Base-by-base conservation (phyloP, 2,888 invertebrate genomes). In the Polymixis flavicincta region DNA sequence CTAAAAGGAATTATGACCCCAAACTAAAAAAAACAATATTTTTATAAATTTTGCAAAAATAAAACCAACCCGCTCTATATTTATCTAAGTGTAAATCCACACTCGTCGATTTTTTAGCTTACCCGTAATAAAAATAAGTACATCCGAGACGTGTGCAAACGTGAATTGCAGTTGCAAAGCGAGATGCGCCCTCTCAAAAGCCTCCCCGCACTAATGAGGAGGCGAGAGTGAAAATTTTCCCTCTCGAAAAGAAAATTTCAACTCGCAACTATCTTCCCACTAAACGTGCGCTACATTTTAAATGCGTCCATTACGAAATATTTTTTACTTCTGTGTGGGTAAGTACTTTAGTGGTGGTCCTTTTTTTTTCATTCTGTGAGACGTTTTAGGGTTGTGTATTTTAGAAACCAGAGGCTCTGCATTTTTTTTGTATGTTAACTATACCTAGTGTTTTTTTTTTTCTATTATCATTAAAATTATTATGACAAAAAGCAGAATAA, bases 181-280 rank as follows among this genome's bases (percentile, higher is more conserved):
- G 91, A 88, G 92, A 92, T 92, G 92, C 90, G 89, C 90, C 87
- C 89, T 90, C 90, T 93, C 90, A 92, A 93, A 93, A 92, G 90
- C 90, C 87, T 92, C 85, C 89, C 89, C 84, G 86, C 92, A 85
- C 93, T 94, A 94, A 94, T 93, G 94, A 93, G 93, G 92, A 90
- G 88, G 91, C 90, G 91, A 91, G 91, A 91, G 92, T 91, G 91
- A 92, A 92, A 91, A 90, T 90, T 90, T 91, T 92, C 81, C 91
- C 92, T 88, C 92, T 92, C 91, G 80, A 93, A 93, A 93, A 92
- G 90, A 91, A 92, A 91, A 90, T 91, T 92, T 91, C 87, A 89
- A 78, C 90, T 89, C 83, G 42, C 84, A 88, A 91, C 92, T 92
- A 92, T 92, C 92, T 91, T 85, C 85, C 83, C 87, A 89, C 88